Conservation (phyloP, 2,888 invertebrate species). For the Camptogramma bilineatum region DNA sequence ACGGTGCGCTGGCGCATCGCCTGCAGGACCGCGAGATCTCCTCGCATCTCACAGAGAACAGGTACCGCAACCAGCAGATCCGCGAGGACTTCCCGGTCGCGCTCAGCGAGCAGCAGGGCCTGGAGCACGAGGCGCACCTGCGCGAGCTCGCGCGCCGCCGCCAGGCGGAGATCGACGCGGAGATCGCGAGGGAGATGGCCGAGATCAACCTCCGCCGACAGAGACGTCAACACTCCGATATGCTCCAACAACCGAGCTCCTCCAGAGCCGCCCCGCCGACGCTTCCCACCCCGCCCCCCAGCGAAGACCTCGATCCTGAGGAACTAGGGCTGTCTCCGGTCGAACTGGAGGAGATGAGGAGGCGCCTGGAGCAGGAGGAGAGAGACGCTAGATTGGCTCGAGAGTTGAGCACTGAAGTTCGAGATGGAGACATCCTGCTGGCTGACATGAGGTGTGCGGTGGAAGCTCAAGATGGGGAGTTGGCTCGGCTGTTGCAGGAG, state of each 20-base stretch:
- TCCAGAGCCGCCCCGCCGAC: slow-evolving; percentile 60
- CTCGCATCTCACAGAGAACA: slow-evolving; percentile 78
- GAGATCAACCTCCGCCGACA: slow-evolving; percentile 78
- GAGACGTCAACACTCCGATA: slow-evolving; percentile 63
- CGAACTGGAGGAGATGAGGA: slow-evolving; percentile 74
- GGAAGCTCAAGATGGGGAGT: slow-evolving; percentile 79
- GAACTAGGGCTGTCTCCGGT: slow-evolving; percentile 72
- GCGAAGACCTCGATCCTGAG: slow-evolving; percentile 63
- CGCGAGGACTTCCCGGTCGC: slow-evolving; percentile 81
- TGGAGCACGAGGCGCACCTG: slow-evolving; percentile 72
- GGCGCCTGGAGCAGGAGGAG: slow-evolving; percentile 76
- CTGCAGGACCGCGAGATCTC: slow-evolving; percentile 82
- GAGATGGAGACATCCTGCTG: slow-evolving; percentile 68
- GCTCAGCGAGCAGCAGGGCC: slow-evolving; percentile 72
- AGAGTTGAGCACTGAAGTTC: slow-evolving; percentile 71
- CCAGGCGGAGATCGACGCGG: slow-evolving; percentile 79
- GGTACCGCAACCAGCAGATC: slow-evolving; percentile 79
- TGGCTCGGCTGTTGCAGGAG: slow-evolving; percentile 76
- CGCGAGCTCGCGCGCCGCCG: slow-evolving; percentile 70
- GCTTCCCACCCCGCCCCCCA: slow-evolving; percentile 37
- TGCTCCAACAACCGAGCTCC: slow-evolving; percentile 66
- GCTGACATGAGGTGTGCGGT: slow-evolving; percentile 81
- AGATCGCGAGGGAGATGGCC: slow-evolving; percentile 79
- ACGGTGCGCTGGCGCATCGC: slow-evolving; percentile 78
- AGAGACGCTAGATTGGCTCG: slow-evolving; percentile 74